These are phyloP conservation scores for Drosophila nasuta DNA, from an alignment of 1,140 invertebrate genomes.

Conservation along the genomic window DNA sequence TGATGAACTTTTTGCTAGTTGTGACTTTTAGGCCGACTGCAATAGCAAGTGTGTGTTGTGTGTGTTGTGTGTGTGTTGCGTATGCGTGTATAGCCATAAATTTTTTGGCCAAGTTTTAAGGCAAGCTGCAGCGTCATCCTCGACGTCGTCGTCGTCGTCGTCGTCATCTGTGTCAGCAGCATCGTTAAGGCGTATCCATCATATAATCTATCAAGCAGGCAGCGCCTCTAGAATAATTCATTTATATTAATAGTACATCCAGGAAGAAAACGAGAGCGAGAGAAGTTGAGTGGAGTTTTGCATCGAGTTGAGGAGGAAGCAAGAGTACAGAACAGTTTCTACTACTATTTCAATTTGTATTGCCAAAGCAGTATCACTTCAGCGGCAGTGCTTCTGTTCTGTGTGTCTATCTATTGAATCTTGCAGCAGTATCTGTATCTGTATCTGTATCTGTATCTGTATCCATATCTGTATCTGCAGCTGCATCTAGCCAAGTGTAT, in stretches of 20 bases:
- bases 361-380: slow-evolving; percentile 38
- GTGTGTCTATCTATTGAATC: slow-evolving; percentile 1
- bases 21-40: slow-evolving; percentile 1
- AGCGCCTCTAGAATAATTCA: slow-evolving; percentile 66
- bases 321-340: slow-evolving; percentile 8
- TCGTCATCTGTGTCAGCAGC: slow-evolving; percentile 43
- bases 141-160: slow-evolving; percentile 39
- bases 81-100: slow-evolving; percentile 43
- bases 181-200: slow-evolving; percentile 76
- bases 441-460: slow-evolving; percentile 20
- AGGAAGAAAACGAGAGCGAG: slow-evolving; percentile 10
- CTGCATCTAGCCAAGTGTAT: neutral
- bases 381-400: slow-evolving; percentile 24
- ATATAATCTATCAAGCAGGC: slow-evolving; percentile 67
- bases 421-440: slow-evolving; percentile 13
- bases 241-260: slow-evolving; percentile 72
- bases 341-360: slow-evolving; percentile 68
- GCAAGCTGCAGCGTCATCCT: slow-evolving; percentile 57
- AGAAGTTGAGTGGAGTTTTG: too few relatives aligned
- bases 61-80: neutral
- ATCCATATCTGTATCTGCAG: slow-evolving; percentile 3
- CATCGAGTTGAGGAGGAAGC: too few relatives aligned
- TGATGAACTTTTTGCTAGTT: slow-evolving; percentile 3
- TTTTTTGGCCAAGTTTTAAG: slow-evolving; percentile 59
- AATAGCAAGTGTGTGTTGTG: neutral